Evolutionary conservation across 2,888 invertebrate species (phyloP), one percentile per base, ranked within the genome.

Genomic region (Cephus sareptanus): DNA sequence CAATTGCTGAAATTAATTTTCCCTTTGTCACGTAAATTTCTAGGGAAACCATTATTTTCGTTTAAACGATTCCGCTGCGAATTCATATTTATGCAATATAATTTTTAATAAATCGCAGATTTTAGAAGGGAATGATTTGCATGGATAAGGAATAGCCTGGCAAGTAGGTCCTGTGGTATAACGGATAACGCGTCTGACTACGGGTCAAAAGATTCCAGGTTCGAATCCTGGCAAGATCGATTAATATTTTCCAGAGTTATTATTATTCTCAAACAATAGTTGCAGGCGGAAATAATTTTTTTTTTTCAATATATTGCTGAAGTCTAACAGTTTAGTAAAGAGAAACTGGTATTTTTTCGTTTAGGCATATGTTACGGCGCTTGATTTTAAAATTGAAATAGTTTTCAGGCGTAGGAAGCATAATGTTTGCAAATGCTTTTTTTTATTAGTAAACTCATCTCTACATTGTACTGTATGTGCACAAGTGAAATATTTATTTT

Each of bases 171-270:
- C 85, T 89, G 88, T 88, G 88, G 88, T 88, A 88, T 88, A 88
- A 89, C 88, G 89, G 86, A 86, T 85, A 86, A 88, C 85, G 87
- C 86, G 87, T 86, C 85, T 86, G 86, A 86, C 87, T 87, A 88
- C 87, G 86, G 85, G 87, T 87, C 87, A 88, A 86, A 87, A 87
- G 85, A 87, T 87, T 87, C 87, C 86, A 86, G 89, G 88, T 89
- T 89, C 89, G 88, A 89, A 89, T 89, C 89, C 89, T 89, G 88
- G 88, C 88, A 89, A 86, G 88, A 87, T 88, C 88, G 88, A 71
- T 71, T 69, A 69, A 70, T 79, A 77, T 84, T 87, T 86, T 85
- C 82, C 82, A 78, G 23, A 40, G 6, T 56, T 9, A 23, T 56
- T 56, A 56, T 40, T 40, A 40, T 40, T 40, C 2, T 15, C 40